These are phyloP conservation scores for Erynnis tages DNA, from an alignment of 2,888 invertebrate species.

Conservation along the genomic window DNA sequence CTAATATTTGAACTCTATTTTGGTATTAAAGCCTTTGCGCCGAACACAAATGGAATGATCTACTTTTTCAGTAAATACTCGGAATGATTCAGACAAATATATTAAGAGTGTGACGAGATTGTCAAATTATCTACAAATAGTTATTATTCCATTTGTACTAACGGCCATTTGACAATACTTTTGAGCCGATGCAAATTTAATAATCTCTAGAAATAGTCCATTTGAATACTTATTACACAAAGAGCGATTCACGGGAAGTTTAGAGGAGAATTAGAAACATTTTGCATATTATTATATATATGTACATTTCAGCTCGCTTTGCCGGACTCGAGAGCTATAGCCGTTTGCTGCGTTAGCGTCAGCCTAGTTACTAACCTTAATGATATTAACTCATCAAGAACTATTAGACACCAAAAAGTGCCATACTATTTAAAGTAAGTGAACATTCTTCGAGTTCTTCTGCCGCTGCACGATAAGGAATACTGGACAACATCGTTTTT, in stretches of 20 bases:
- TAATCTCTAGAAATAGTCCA: slow-evolving; percentile 9
- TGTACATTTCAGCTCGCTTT: slow-evolving; percentile 42
- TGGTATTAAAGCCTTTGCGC: slow-evolving; percentile 11
- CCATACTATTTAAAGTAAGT: neutral
- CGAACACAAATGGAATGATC: slow-evolving; percentile 16
- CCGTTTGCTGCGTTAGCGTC: slow-evolving; percentile 60
- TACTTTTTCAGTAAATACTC: too few species aligned
- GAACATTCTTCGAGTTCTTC: too few species aligned
- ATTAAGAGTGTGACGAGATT: too few species aligned
- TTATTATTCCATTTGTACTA: slow-evolving; percentile 14
- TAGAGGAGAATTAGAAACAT: slow-evolving; percentile 1
- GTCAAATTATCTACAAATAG: too few species aligned
- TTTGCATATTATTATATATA: too few species aligned
- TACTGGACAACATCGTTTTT: too few species aligned
- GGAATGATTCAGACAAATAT: too few species aligned
- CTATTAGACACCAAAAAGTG: slow-evolving; percentile 2
- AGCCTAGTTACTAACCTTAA: slow-evolving; percentile 66
- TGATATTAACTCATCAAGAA: slow-evolving; percentile 55
- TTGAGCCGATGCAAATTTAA: slow-evolving; percentile 16
- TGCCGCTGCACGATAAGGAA: too few species aligned
- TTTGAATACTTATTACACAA: slow-evolving; percentile 16
- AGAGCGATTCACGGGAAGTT: slow-evolving; percentile 6
- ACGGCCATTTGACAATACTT: slow-evolving; percentile 23
- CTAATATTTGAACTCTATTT: slow-evolving; percentile 15
- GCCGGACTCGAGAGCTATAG: slow-evolving; percentile 61